Evolutionary conservation across 1,140 invertebrate genomes (phyloP).

Genomic region (Gonioctena quinquepunctata): DNA sequence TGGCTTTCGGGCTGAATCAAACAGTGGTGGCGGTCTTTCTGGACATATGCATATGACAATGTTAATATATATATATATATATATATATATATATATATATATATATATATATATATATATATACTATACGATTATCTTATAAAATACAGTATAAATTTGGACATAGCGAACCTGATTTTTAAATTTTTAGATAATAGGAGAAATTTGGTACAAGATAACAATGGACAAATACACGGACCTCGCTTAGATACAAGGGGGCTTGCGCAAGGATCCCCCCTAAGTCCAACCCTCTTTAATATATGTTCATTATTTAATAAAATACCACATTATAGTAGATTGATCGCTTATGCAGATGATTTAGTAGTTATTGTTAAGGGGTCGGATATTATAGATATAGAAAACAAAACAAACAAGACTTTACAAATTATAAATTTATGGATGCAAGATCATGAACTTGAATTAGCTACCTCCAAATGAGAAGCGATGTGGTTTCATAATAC

Average conservation of each 20-base stretch:
- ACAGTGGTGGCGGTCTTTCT: conserved; percentile 3
- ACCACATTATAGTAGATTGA: background rate
- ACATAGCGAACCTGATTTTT: conserved; percentile 4
- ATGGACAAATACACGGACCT: background rate
- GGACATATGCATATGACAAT: conserved; percentile 15
- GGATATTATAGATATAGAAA: background rate
- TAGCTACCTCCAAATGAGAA: conserved; percentile 1
- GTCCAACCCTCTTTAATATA: conserved; percentile 24
- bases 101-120: no score
- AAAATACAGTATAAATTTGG: background rate
- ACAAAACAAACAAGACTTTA: background rate
- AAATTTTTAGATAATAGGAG: background rate
- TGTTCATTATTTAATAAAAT: background rate
- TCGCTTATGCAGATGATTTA: conserved; percentile 29
- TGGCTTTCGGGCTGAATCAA: background rate
- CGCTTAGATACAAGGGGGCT: background rate
- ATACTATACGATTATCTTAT: conserved; percentile 10
- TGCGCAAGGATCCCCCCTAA: conserved; percentile 19
- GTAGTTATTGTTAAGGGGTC: conserved; percentile 6
- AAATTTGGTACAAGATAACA: background rate
- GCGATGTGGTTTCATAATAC: background rate
- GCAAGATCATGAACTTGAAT: background rate
- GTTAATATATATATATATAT: background rate
- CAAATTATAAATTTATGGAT: background rate
- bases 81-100: no score